phyloP scores from a whole-genome alignment of 2,888 invertebrate species.

The Microctonus brassicae region DNA sequence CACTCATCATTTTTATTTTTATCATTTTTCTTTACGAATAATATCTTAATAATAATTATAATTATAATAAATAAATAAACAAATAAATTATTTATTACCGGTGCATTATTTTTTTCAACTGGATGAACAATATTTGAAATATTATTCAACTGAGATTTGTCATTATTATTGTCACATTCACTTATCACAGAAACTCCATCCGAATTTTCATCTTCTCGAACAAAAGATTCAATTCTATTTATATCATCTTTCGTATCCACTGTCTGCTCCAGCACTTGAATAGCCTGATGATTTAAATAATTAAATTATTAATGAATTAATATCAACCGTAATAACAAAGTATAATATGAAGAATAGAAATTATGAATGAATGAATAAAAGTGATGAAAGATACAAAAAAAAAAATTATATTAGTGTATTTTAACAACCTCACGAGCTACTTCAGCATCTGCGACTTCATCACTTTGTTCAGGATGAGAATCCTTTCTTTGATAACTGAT shows the following conservation, averaged over 20 bases:
- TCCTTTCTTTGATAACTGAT: slow-evolving; percentile 21
- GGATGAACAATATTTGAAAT: slow-evolving; percentile 5
- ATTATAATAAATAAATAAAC: too few species aligned
- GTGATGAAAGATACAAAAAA: too few species aligned
- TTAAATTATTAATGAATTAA: background rate
- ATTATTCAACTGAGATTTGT: background rate
- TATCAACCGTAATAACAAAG: too few species aligned
- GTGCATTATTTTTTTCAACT: background rate
- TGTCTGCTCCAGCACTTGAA: slow-evolving; percentile 14
- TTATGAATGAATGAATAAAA: too few species aligned
- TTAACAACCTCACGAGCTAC: slow-evolving; percentile 40
- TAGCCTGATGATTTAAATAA: slow-evolving; percentile 19
- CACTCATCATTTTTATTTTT: background rate
- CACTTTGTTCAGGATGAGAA: too few species aligned
- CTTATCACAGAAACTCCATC: slow-evolving; percentile 44
- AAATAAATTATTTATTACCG: too few species aligned
- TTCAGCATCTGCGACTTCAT: slow-evolving; percentile 34
- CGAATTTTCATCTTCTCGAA: slow-evolving; percentile 36
- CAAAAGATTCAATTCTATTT: background rate
- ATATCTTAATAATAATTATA: too few species aligned
- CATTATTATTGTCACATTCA: slow-evolving; percentile 37
- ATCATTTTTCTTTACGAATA: too few species aligned
- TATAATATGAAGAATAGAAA: too few species aligned
- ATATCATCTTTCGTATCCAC: background rate
- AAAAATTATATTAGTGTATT: too few species aligned